phyloP scores from a whole-genome alignment of 1,140 invertebrate genomes.

The Drosophila guanche region DNA sequence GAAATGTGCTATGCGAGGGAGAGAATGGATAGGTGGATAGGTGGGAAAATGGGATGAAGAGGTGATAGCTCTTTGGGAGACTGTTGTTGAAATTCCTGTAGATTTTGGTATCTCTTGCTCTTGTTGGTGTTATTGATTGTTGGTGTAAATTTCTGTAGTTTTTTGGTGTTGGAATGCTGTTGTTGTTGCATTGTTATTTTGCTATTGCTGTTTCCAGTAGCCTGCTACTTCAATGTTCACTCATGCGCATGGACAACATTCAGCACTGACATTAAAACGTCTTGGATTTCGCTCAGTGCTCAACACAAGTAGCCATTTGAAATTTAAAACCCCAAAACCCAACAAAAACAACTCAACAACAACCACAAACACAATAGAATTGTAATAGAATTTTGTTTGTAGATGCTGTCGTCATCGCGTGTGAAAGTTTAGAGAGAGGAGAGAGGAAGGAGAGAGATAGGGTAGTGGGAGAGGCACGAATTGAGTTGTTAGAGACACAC shows the following conservation, averaged over 20 bases:
- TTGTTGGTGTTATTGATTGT: conserved; percentile 8
- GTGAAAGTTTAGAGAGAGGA: conserved; percentile 43
- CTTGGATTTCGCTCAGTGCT: conserved; percentile 75
- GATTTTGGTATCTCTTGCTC: background rate
- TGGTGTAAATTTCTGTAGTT: too few relatives aligned
- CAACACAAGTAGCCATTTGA: conserved; percentile 75
- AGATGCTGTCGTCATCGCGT: conserved; percentile 44
- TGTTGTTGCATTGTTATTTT: conserved; percentile 18
- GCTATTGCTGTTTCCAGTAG: conserved; percentile 14
- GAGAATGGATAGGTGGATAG: background rate
- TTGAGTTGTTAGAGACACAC: too few relatives aligned
- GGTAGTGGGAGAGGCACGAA: background rate
- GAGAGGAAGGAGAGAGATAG: conserved; percentile 19
- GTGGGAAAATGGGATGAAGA: background rate
- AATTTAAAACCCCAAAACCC: conserved; percentile 67
- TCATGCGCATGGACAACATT: conserved; percentile 73
- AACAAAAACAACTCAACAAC: conserved; percentile 27
- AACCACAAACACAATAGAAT: background rate
- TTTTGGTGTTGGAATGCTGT: conserved; percentile 10
- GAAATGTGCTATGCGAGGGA: conserved; percentile 19
- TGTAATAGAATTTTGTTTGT: conserved; percentile 41
- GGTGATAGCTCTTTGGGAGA: conserved; percentile 13
- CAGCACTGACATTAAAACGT: conserved; percentile 72
- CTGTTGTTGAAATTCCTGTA: conserved; percentile 20
- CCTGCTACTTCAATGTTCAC: conserved; percentile 66